Percentiles rank a stretch among this genome's conserved stretches.
These are phyloP conservation scores for Parazoanthus atlanticus DNA, from an alignment of 92 coral and sea anemone genomes.

Conservation along the genomic window DNA sequence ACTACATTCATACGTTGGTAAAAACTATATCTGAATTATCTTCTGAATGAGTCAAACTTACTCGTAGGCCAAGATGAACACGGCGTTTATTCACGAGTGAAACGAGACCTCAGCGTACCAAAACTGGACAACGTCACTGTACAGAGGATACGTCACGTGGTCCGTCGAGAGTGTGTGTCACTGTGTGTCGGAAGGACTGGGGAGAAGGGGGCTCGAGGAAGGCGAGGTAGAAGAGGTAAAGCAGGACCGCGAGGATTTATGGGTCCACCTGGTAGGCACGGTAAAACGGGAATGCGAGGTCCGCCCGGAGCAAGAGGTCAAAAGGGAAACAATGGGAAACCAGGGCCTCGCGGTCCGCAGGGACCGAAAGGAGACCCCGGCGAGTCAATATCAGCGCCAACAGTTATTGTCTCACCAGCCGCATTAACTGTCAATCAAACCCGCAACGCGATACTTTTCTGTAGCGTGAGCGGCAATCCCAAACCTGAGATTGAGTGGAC, in stretches of 20 bases:
- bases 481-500: not conserved
- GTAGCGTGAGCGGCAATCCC: not conserved
- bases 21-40: too few relatives aligned
- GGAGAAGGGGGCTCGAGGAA: not conserved
- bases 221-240: not conserved
- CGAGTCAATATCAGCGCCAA: not conserved
- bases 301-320: not conserved
- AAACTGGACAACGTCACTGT: not conserved
- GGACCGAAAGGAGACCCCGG: not conserved
- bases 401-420: not conserved
- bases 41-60: not conserved
- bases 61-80: not conserved
- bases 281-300: too few relatives aligned
- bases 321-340: not conserved
- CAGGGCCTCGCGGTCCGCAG: too few relatives aligned
- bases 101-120: not conserved
- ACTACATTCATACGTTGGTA: too few relatives aligned
- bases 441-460: not conserved
- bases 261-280: not conserved
- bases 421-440: not conserved
- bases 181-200: not conserved
- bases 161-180: not conserved
- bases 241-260: not conserved
- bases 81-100: not conserved
- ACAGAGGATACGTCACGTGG: not conserved